Percentiles rank a stretch among this genome's conserved stretches.
These are phyloP conservation scores for Salmo trutta DNA, from an alignment of 2,797 vertebrate genomes.

Conservation along the genomic window DNA sequence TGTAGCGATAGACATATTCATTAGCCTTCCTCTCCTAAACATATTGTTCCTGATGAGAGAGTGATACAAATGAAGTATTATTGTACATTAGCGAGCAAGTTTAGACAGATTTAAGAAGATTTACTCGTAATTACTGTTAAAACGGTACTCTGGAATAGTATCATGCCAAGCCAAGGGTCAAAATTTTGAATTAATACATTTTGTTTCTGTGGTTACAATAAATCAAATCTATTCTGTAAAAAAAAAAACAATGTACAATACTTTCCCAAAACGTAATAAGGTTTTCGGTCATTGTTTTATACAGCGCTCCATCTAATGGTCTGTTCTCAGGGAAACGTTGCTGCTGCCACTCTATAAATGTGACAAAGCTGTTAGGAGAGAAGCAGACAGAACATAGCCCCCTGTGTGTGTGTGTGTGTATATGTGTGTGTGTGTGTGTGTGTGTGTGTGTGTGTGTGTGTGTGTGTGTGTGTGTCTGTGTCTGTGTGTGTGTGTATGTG, in stretches of 20 bases:
- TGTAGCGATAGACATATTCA: slow-evolving; percentile 36
- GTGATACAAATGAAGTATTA: not conserved
- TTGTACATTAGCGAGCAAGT: slow-evolving; percentile 32
- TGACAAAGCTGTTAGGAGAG: not conserved
- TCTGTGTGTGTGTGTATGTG: not conserved
- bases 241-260: not conserved
- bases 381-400: not conserved
- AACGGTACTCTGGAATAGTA: not conserved
- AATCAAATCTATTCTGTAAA: not conserved
- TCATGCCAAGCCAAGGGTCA: not conserved
- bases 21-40: slow-evolving; percentile 38
- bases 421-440: not conserved
- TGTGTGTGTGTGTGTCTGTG: no score
- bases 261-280: not conserved
- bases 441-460: not conserved
- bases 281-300: not conserved
- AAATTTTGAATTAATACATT: not conserved
- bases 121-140: slow-evolving; percentile 22
- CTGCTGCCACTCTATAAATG: not conserved
- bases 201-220: not conserved
- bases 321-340: not conserved
- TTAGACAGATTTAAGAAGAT: slow-evolving; percentile 43
- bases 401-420: not conserved
- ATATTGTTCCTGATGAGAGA: slow-evolving; percentile 41
- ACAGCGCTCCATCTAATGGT: not conserved